These are phyloP conservation scores for Lerema accius DNA, from an alignment of 1,140 invertebrate species.

Conservation along the genomic window DNA sequence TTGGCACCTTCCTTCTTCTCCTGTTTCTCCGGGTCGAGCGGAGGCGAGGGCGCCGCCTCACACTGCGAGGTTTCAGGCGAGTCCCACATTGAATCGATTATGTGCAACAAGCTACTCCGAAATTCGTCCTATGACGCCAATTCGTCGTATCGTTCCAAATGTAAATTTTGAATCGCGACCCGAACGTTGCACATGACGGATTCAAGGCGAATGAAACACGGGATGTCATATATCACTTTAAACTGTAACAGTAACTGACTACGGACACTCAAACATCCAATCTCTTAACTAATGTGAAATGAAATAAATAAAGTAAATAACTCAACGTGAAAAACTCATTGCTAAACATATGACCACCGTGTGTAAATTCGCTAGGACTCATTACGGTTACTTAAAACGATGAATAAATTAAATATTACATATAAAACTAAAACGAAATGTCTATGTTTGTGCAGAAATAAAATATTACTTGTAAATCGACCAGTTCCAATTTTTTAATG, in stretches of 20 bases:
- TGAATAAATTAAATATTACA: slow-evolving; percentile 33
- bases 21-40: slow-evolving; percentile 72
- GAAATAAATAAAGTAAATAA: slow-evolving; percentile 74
- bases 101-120: slow-evolving; percentile 84
- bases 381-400: slow-evolving; percentile 50
- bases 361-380: slow-evolving; percentile 80
- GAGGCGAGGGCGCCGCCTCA: slow-evolving; percentile 71
- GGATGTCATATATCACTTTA: slow-evolving; percentile 82
- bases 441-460: slow-evolving; percentile 22
- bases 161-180: slow-evolving; percentile 62
- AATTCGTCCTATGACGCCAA: slow-evolving; percentile 80
- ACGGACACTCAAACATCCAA: slow-evolving; percentile 80
- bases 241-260: slow-evolving; percentile 77
- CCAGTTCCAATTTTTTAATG: slow-evolving; percentile 14
- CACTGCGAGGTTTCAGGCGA: slow-evolving; percentile 83
- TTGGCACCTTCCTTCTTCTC: slow-evolving; percentile 69
- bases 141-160: slow-evolving; percentile 55
- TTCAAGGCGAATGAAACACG: slow-evolving; percentile 82
- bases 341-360: slow-evolving; percentile 82
- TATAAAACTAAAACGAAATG: slow-evolving; percentile 27
- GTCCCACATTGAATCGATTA: slow-evolving; percentile 84
- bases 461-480: slow-evolving; percentile 7
- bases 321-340: slow-evolving; percentile 71
- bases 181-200: slow-evolving; percentile 81
- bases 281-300: slow-evolving; percentile 73